Base-by-base conservation (phyloP, 2,888 invertebrate species). In the Acheta domesticus region DNA sequence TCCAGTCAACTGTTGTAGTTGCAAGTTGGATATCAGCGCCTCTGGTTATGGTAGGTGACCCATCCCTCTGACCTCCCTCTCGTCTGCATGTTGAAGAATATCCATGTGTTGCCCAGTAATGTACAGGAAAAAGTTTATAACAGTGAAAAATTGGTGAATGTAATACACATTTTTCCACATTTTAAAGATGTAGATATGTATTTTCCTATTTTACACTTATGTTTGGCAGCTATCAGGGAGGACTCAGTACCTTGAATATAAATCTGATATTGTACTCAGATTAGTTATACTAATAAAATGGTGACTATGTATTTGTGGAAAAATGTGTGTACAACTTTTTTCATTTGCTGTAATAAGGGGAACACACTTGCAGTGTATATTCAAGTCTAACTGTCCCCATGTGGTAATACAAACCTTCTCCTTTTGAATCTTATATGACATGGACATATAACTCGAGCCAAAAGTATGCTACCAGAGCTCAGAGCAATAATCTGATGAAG, bases 401-500 rank as follows among this genome's bases (percentile, higher is more conserved):
- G 62, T 62, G 62, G 62, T 62, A 62, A 19, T 62, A 62, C n/a
- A 62, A 16, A 62, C 36, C 36, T 36, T 62, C 62, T 62, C 62
- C 62, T 62, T 19, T 62, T 62, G 62, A 62, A 62, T 8, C n/a
- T 62, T 62, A 62, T 19, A 62, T 62, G 62, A 62, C 62, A 62
- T 36, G 36, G 62, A 62, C 62, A 62, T 62, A 8, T n/a, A 14
- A 62, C 62, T 62, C 36, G 36, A 36, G 36, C 36, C 8, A 8
- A 62, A 62, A 62, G 14, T 19, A 16, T 62, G 62, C 62, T 62
- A 62, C 62, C 62, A 62, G 77, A 78, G 77, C 80, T 81, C 82
- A 82, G 82, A 82, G 82, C 82, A 82, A 82, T 82, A 82, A 82
- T 81, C 79, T 80, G 79, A 79, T 79, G 49, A 81, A 79, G 80